phyloP scores from a whole-genome alignment of 1,140 invertebrate genomes.

The Euglossa dilemma region DNA sequence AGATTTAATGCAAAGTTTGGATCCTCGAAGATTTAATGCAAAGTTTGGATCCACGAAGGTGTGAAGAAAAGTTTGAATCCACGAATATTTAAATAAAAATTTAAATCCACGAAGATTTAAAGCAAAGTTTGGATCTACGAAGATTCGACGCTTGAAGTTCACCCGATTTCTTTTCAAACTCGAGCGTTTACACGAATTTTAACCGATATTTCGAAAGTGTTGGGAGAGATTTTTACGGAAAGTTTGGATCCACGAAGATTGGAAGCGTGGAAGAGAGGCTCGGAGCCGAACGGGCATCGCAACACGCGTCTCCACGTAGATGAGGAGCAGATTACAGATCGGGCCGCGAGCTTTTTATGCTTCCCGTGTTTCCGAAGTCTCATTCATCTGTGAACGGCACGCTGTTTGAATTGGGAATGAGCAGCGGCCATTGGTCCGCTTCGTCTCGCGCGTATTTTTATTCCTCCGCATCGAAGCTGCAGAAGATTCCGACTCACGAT shows the following conservation, averaged over 20 bases:
- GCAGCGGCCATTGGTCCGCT: conserved; percentile 37
- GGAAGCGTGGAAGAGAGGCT: background rate
- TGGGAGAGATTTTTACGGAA: no score
- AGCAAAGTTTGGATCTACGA: no score
- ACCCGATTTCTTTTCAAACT: no score
- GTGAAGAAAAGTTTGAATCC: no score
- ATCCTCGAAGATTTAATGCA: no score
- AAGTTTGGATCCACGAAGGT: no score
- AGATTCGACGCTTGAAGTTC: no score
- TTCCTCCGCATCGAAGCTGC: background rate
- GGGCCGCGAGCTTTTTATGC: conserved; percentile 63
- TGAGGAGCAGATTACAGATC: conserved; percentile 66
- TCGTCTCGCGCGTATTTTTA: conserved; percentile 3
- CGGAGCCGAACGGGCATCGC: background rate
- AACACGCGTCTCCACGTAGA: conserved; percentile 40
- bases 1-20: no score
- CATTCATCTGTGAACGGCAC: conserved; percentile 63
- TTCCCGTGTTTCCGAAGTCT: conserved; percentile 64
- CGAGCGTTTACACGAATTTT: no score
- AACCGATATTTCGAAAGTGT: no score
- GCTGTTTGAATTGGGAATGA: conserved; percentile 51
- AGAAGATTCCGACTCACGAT: background rate
- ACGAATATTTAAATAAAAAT: no score
- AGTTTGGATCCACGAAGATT: background rate
- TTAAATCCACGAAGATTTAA: no score